Evolutionary conservation across 1,140 invertebrate species (phyloP).

Genomic region (Homalodisca vitripennis): DNA sequence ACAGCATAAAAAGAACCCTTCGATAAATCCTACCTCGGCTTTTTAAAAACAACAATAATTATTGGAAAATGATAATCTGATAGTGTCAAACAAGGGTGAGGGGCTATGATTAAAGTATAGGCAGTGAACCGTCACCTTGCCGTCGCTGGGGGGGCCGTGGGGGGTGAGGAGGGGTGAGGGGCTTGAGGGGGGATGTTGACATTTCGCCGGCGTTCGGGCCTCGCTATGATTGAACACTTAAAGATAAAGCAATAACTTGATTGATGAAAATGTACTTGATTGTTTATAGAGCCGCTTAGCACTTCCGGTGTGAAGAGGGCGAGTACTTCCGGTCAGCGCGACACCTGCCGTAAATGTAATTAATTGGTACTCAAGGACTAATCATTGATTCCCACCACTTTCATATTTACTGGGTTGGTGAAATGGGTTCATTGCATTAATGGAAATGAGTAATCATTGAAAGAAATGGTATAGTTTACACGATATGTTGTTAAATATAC

Average conservation of each 20-base stretch:
- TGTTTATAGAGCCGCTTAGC: constrained; percentile 8
- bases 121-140: background rate
- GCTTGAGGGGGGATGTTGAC: background rate
- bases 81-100: too few species aligned
- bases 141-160: background rate
- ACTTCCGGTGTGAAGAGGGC: constrained; percentile 7
- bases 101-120: background rate
- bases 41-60: too few species aligned
- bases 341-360: background rate
- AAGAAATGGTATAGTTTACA: too few species aligned
- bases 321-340: background rate
- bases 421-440: too few species aligned
- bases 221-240: constrained; percentile 5
- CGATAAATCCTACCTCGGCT: too few species aligned
- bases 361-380: too few species aligned
- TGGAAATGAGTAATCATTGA: too few species aligned
- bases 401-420: too few species aligned
- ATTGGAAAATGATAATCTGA: too few species aligned
- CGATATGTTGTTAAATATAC: too few species aligned
- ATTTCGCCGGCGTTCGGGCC: constrained; percentile 9
- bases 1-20: too few species aligned
- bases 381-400: too few species aligned
- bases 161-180: background rate
- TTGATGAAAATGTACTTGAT: background rate
- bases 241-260: constrained; percentile 27